Evolutionary conservation across 2,888 invertebrate species (phyloP).

Genomic region (Papilio demoleus): DNA sequence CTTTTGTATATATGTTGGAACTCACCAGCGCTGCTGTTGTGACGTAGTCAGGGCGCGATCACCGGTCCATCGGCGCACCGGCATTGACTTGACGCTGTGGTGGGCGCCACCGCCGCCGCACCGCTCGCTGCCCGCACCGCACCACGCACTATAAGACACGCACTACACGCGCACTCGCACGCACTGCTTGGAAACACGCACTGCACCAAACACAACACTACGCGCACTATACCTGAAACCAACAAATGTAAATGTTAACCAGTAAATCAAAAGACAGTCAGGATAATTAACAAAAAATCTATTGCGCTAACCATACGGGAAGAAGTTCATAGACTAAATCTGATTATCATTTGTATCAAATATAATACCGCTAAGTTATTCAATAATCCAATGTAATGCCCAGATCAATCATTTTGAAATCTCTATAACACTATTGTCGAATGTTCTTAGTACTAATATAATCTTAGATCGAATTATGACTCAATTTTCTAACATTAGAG

Average conservation of each 20-base stretch:
- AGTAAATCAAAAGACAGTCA: too few species aligned
- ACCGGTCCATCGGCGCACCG: conserved; percentile 82
- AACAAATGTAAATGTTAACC: conserved; percentile 43
- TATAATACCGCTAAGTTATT: too few species aligned
- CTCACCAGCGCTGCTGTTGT: conserved; percentile 81
- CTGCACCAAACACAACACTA: conserved; percentile 47
- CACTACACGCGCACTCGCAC: conserved; percentile 42
- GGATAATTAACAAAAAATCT: too few species aligned
- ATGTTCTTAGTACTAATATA: too few species aligned
- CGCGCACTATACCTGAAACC: conserved; percentile 49
- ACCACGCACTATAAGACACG: conserved; percentile 48
- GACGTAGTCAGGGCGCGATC: conserved; percentile 77
- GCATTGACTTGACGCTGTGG: conserved; percentile 75
- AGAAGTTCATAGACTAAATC: not conserved
- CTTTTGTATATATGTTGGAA: conserved; percentile 24
- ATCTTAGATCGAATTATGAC: too few species aligned
- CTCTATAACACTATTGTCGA: too few species aligned
- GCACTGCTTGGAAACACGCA: conserved; percentile 40
- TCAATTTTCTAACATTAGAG: too few species aligned
- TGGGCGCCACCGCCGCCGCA: conserved; percentile 72
- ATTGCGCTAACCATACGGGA: too few species aligned
- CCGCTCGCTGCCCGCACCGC: conserved; percentile 51
- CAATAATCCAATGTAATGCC: not conserved
- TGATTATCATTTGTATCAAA: not conserved
- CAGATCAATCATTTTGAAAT: too few species aligned